Base-by-base conservation (phyloP, 2,888 invertebrate genomes). In the Tanypteryx hageni region DNA sequence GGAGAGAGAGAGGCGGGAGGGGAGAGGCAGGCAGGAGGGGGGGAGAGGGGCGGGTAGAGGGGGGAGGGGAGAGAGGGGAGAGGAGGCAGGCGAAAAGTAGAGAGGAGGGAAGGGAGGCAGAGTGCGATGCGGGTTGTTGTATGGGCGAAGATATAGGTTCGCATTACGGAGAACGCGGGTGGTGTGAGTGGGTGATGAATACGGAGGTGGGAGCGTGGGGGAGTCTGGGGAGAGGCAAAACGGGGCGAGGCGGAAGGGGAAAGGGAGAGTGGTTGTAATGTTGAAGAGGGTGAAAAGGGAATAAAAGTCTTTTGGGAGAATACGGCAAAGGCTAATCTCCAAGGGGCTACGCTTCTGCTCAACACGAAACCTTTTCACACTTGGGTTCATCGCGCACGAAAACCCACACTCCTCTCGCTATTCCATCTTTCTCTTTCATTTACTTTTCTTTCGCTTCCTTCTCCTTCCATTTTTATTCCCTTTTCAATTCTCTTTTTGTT, bases 361-460 rank as follows among this genome's bases (percentile, higher is more conserved):
- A 76, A 76, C 76, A 76, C 76, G 76, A 76, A 76, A 76, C 76
- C 76, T 76, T 76, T 76, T 76, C 76, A 76, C 76, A 76, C 76
- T 76, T 27, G 76, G 27, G 76, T 27, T 76, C 76, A 76, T 76
- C 76, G 22, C 76, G 76, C 76, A 76, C 76, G 76, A 27, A 27
- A 76, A 27, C 11, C 76, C 76, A 22, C 76, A 27, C n/a, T 11
- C 22, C n/a, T 0, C 16, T 11, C 64, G 16, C n/a, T 16, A 9
- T 64, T 14, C 76, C 76, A 27, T 76, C 27, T 76, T 76, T 27
- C 27, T 76, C 27, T 22, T 27, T 22, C 22, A 27, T 76, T 76
- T 76, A 76, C 27, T 76, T 76, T 22, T 27, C 22, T 76, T 76
- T 76, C 76, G 27, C 76, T 27, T 27, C 27, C 76, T 27, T 76